phyloP scores from a whole-genome alignment of 2,888 invertebrate species.

The Meghimatium bilineatum region DNA sequence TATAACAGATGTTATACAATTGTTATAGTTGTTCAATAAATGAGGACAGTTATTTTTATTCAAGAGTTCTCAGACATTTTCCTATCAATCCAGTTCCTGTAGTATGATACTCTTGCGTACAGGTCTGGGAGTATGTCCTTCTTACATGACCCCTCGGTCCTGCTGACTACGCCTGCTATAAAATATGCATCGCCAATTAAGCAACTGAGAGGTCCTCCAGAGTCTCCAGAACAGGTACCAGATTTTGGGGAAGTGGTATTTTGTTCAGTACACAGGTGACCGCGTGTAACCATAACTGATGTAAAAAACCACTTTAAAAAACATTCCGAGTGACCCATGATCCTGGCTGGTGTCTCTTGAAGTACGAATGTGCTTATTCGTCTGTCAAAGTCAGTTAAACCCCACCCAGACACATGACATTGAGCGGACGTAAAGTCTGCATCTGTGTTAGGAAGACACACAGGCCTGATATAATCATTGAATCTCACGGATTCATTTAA shows the following conservation, averaged over 20 bases:
- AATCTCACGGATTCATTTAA: background rate
- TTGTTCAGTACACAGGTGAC: background rate
- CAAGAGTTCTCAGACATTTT: background rate
- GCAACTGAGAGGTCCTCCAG: slow-evolving; percentile 7
- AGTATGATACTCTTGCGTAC: background rate
- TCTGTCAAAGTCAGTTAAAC: background rate
- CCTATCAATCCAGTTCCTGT: background rate
- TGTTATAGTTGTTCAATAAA: too few species aligned
- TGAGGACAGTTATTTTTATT: background rate
- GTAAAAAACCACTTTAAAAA: background rate
- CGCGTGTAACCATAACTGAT: background rate
- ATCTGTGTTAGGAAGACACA: background rate
- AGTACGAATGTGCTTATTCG: background rate
- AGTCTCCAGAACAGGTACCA: slow-evolving; percentile 11
- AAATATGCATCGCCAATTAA: background rate
- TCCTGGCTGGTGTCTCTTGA: background rate
- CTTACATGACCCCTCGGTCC: background rate
- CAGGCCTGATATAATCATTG: slow-evolving; percentile 21
- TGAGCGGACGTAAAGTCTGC: background rate
- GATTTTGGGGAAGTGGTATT: background rate
- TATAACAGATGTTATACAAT: too few species aligned
- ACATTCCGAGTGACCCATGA: background rate
- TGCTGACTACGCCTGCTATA: background rate
- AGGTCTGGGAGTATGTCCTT: background rate
- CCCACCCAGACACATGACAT: slow-evolving; percentile 23